Conservation (phyloP, 2,888 invertebrate species). For the Conomelus anceps region DNA sequence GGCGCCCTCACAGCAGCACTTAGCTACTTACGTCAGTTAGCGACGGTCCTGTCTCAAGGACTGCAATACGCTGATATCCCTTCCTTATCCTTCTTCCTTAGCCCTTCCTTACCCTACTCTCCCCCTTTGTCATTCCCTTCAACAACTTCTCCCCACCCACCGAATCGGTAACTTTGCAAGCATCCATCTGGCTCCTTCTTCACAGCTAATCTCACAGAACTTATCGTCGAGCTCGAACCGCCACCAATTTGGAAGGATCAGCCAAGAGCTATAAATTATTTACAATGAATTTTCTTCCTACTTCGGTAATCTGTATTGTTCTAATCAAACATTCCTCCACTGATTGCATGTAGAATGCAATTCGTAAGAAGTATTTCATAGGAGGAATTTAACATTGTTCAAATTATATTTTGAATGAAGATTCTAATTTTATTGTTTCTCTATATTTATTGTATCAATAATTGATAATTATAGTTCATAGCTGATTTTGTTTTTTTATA, state of each 20-base stretch:
- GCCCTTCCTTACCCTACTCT: too few species aligned
- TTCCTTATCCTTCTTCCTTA: background rate
- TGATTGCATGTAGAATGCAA: background rate
- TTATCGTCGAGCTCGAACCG: background rate
- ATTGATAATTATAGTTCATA: too few species aligned
- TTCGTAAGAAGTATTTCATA: background rate
- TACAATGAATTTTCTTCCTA: background rate
- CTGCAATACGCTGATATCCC: background rate
- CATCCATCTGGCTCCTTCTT: too few species aligned
- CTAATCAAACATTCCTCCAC: background rate
- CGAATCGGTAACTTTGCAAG: background rate
- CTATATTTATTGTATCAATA: too few species aligned
- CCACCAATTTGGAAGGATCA: background rate
- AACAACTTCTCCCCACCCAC: background rate
- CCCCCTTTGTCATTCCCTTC: background rate
- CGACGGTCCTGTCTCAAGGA: background rate
- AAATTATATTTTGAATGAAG: too few species aligned
- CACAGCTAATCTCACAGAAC: background rate
- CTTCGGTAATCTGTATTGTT: background rate
- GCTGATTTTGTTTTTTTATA: too few species aligned
- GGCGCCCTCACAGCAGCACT: background rate
- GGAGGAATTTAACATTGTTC: too few species aligned
- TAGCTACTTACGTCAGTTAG: background rate
- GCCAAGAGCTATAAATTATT: background rate
- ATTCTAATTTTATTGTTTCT: too few species aligned